Evolutionary conservation across 2,797 vertebrate species (phyloP).

Genomic region (Ctenosaura bakeri): DNA sequence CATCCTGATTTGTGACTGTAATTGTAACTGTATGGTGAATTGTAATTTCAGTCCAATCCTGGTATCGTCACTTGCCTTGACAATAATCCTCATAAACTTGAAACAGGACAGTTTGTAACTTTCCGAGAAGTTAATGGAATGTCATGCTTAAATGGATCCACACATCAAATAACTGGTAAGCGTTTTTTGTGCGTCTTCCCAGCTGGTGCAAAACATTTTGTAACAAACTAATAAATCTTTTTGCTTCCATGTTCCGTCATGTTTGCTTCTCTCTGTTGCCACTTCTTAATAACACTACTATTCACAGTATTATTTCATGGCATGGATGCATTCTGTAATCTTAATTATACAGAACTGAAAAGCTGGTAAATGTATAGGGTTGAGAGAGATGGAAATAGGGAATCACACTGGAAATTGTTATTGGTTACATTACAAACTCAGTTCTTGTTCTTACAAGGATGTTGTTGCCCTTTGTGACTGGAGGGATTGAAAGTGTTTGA

Average conservation of each 20-base stretch:
- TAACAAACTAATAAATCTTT: not conserved
- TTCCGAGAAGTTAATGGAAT: slow-evolving; percentile 96
- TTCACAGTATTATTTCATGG: not conserved
- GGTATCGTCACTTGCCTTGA: slow-evolving; percentile 97
- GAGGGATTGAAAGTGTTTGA: not conserved
- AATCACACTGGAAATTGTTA: not conserved
- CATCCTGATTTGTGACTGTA: slow-evolving; percentile 24
- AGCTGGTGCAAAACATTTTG: not conserved
- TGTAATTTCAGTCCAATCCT: slow-evolving; percentile 86
- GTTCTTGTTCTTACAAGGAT: not conserved
- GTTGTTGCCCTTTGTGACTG: not conserved
- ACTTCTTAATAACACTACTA: not conserved
- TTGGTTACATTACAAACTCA: not conserved
- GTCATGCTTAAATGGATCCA: slow-evolving; percentile 89
- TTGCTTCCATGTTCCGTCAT: slow-evolving; percentile 28
- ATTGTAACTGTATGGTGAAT: not conserved
- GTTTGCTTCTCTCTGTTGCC: not conserved
- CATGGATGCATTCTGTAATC: not conserved
- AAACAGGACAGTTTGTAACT: slow-evolving; percentile 91
- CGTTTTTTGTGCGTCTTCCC: slow-evolving; percentile 29
- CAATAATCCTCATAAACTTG: slow-evolving; percentile 92
- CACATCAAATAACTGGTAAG: slow-evolving; percentile 86
- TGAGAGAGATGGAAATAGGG: not conserved
- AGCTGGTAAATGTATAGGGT: not conserved
- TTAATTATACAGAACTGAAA: not conserved